A percentile compares a stretch with the other conserved stretches of the same genome.
These are phyloP conservation scores for Rousettus leschenaultii DNA, from an alignment of 2,113 vertebrate species.

Conservation along the genomic window DNA sequence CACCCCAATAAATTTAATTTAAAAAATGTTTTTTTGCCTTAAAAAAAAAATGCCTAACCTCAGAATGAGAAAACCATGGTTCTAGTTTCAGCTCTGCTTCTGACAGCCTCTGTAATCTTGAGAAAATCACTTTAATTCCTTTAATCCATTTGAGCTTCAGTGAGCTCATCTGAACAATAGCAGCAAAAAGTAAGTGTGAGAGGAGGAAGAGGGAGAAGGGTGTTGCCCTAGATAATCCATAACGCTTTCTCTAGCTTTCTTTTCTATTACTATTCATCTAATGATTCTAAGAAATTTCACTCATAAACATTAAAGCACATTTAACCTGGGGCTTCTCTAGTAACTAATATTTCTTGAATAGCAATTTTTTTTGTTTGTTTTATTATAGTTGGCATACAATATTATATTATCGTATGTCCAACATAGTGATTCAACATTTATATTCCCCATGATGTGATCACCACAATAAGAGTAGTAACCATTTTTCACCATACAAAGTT, in stretches of 20 bases:
- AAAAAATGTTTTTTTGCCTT: too few species aligned
- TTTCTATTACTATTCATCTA: neutral
- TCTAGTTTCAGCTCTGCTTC: neutral
- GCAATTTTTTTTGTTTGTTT: too few species aligned
- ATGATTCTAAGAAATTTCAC: neutral
- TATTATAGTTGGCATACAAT: too few species aligned
- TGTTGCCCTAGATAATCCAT: neutral
- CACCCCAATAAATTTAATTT: too few species aligned
- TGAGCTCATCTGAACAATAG: neutral
- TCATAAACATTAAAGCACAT: neutral
- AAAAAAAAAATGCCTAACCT: neutral
- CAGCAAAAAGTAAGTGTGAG: neutral
- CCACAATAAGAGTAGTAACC: too few species aligned
- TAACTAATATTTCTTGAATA: too few species aligned
- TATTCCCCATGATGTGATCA: too few species aligned
- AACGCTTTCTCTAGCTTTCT: neutral
- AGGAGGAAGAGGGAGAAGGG: neutral
- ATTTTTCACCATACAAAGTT: too few species aligned
- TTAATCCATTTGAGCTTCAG: neutral
- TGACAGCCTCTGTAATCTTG: neutral
- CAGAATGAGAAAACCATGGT: neutral
- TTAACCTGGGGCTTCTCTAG: neutral
- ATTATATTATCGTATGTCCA: too few species aligned
- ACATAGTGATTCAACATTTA: too few species aligned
- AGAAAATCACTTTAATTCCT: constrained; percentile 23